These are phyloP conservation scores for Acrocephalus scirpaceus DNA, from an alignment of 2,797 vertebrate species.

Conservation along the genomic window DNA sequence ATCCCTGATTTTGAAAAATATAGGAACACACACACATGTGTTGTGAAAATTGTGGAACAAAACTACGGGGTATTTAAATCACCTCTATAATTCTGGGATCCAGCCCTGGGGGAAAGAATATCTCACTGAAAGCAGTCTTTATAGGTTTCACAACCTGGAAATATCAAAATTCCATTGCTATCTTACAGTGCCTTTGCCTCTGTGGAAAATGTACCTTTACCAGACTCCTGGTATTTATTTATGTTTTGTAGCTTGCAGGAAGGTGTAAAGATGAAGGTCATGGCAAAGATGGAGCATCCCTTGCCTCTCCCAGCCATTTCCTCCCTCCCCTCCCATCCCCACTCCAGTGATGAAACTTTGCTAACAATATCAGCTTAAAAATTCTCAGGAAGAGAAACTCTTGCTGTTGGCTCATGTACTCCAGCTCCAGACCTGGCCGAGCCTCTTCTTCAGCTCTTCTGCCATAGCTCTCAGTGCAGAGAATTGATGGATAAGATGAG, in stretches of 20 bases:
- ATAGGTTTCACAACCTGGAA: background rate
- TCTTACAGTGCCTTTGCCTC: background rate
- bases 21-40: background rate
- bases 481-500: background rate
- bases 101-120: background rate
- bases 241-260: background rate
- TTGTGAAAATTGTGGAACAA: background rate
- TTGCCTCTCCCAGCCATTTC: background rate
- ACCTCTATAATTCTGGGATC: background rate
- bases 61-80: background rate
- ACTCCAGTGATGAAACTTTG: background rate
- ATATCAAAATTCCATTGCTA: background rate
- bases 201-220: background rate
- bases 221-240: background rate
- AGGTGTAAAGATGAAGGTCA: background rate
- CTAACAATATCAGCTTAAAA: background rate
- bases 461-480: background rate
- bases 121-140: background rate
- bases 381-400: background rate
- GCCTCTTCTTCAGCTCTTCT: background rate
- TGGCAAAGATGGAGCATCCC: background rate
- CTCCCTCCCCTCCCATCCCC: fast-evolving
- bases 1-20: background rate
- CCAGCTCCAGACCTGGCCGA: background rate
- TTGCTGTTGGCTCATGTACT: background rate